These are phyloP conservation scores for Forbesichthys papilliferus DNA, from an alignment of 2,113 vertebrate genomes.

Conservation along the genomic window DNA sequence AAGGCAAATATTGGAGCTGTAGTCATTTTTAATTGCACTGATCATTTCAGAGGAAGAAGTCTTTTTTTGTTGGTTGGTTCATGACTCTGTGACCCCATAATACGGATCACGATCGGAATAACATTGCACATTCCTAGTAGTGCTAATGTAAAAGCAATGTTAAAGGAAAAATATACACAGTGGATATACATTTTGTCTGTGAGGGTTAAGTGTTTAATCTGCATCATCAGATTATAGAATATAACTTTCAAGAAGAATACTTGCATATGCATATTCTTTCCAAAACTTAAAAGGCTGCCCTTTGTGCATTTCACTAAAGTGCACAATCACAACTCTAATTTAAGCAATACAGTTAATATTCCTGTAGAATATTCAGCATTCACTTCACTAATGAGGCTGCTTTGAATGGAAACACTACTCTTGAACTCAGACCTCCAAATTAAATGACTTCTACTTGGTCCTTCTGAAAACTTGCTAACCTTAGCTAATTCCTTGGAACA, in stretches of 20 bases:
- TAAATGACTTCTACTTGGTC: slow-evolving; percentile 24
- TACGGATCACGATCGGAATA: too few species aligned
- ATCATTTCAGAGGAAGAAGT: slow-evolving; percentile 17
- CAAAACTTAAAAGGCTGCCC: slow-evolving; percentile 5
- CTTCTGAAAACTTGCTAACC: slow-evolving; percentile 27
- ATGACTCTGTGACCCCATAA: too few species aligned
- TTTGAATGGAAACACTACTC: slow-evolving; percentile 36
- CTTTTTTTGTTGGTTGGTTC: neutral
- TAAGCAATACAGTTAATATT: slow-evolving; percentile 16
- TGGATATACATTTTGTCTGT: too few species aligned
- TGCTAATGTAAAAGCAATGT: too few species aligned
- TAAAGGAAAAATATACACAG: too few species aligned
- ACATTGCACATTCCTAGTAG: too few species aligned
- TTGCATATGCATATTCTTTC: neutral
- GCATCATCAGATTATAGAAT: neutral
- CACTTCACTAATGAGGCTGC: slow-evolving; percentile 14
- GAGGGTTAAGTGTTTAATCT: neutral
- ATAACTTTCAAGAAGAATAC: too few species aligned
- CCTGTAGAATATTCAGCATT: neutral
- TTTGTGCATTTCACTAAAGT: neutral
- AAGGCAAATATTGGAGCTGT: neutral
- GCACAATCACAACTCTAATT: slow-evolving; percentile 5
- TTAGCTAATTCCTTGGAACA: slow-evolving; percentile 31
- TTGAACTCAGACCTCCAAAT: slow-evolving; percentile 2
- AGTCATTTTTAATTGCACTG: slow-evolving; percentile 63